phyloP scores from a whole-genome alignment of 2,888 invertebrate genomes.

The Drosophila melanosoma region DNA sequence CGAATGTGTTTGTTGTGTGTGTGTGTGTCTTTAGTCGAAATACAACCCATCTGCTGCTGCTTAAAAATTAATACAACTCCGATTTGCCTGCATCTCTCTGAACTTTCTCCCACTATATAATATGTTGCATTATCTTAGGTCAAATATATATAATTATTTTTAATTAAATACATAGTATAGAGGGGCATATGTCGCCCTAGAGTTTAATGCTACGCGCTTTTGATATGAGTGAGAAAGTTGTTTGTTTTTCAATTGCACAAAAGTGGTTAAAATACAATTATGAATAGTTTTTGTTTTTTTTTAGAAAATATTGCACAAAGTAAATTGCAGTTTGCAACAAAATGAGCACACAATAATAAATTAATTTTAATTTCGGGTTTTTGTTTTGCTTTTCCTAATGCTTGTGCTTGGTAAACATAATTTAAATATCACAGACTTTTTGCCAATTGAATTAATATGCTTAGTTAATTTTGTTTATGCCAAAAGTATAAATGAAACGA shows the following conservation, averaged over 20 bases:
- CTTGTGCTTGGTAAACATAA: conserved; percentile 67
- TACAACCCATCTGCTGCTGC: conserved; percentile 73
- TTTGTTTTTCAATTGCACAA: conserved; percentile 70
- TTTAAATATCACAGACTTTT: conserved; percentile 81
- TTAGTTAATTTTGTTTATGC: conserved; percentile 71
- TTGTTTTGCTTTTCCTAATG: conserved; percentile 25
- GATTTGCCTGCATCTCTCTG: conserved; percentile 13
- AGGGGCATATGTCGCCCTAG: conserved; percentile 26
- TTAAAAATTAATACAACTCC: conserved; percentile 71
- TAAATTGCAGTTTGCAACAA: conserved; percentile 52
- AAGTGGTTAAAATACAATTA: conserved; percentile 53
- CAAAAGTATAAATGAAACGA: conserved; percentile 47
- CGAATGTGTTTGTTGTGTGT: conserved; percentile 37
- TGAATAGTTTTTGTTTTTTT: conserved; percentile 15
- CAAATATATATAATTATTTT: conserved; percentile 24
- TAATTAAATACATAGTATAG: conserved; percentile 34
- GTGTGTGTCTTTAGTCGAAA: conserved; percentile 47
- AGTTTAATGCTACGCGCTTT: conserved; percentile 67
- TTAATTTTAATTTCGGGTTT: conserved; percentile 57
- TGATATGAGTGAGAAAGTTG: conserved; percentile 70
- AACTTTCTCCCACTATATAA: conserved; percentile 37
- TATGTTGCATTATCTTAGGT: conserved; percentile 46
- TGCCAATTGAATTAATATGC: conserved; percentile 78
- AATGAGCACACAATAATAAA: conserved; percentile 57
- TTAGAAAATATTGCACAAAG: conserved; percentile 70